Conservation (phyloP, 2,888 invertebrate genomes). For the Dexiosoma caninum region DNA sequence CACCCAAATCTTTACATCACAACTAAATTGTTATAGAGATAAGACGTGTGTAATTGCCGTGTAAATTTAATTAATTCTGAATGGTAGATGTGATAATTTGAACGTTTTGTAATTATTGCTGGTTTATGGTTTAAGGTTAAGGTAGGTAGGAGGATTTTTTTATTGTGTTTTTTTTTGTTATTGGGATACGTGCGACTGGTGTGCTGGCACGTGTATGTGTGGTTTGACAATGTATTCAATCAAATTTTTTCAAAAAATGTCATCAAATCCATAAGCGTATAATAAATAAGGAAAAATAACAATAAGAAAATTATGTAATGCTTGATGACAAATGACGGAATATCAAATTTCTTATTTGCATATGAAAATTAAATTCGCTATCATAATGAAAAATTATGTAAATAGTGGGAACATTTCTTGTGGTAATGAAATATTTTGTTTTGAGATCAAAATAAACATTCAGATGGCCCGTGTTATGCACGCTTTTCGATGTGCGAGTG, state of each 20-base stretch:
- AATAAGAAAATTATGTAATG: slow-evolving; percentile 54
- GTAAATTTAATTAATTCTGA: slow-evolving; percentile 77
- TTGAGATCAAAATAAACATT: too few relatives aligned
- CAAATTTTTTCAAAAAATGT: slow-evolving; percentile 40
- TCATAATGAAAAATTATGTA: background rate
- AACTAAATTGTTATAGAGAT: slow-evolving; percentile 9
- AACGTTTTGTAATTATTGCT: slow-evolving; percentile 46
- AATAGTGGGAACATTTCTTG: slow-evolving; percentile 44
- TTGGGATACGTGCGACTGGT: slow-evolving; percentile 57
- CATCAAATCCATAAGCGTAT: slow-evolving; percentile 69
- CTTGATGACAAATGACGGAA: slow-evolving; percentile 47
- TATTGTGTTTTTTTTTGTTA: background rate
- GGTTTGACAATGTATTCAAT: slow-evolving; percentile 54
- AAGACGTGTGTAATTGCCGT: slow-evolving; percentile 76
- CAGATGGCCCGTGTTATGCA: too few relatives aligned
- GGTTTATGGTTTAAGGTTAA: slow-evolving; percentile 34
- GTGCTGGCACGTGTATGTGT: slow-evolving; percentile 62
- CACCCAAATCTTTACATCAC: background rate
- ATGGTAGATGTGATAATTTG: slow-evolving; percentile 58
- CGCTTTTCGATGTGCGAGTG: too few relatives aligned
- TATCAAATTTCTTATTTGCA: slow-evolving; percentile 71
- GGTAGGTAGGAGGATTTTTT: slow-evolving; percentile 30
- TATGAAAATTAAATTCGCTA: slow-evolving; percentile 68
- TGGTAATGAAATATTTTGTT: too few relatives aligned
- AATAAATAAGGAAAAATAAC: slow-evolving; percentile 65